Percentiles rank a stretch among this genome's conserved stretches.
These are phyloP conservation scores for Notothenia coriiceps DNA, from an alignment of 2,113 vertebrate species.

Conservation along the genomic window DNA sequence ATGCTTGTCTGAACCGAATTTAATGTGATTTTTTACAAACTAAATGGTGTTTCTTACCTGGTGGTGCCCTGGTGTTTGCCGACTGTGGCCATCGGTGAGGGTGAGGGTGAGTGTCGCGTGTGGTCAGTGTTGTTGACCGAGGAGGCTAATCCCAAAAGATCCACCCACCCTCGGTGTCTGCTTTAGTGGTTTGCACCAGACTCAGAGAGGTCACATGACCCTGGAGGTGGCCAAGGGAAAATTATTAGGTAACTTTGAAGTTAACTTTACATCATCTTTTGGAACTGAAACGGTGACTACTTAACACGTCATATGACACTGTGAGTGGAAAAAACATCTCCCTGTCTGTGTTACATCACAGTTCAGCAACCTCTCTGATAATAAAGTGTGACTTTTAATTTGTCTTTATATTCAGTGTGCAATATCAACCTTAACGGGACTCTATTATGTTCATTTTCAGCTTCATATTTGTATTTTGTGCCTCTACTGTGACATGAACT, in stretches of 20 bases:
- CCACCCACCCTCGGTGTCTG: constrained; percentile 20
- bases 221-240: background rate
- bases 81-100: constrained; percentile 23
- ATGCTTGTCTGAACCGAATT: background rate
- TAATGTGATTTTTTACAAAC: background rate
- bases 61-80: constrained; percentile 19
- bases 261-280: background rate
- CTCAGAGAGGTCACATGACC: constrained; percentile 70
- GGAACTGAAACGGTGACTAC: no score
- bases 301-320: no score
- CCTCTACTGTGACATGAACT: no score
- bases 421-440: no score
- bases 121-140: constrained; percentile 22
- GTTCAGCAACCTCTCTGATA: no score
- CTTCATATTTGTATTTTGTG: no score
- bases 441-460: no score
- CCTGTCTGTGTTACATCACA: no score
- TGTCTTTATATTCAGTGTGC: no score
- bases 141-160: constrained; percentile 74
- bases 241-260: constrained; percentile 6
- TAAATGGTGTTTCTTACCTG: constrained; percentile 50
- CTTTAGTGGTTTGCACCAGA: constrained; percentile 28
- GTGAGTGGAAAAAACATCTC: no score
- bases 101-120: background rate
- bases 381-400: no score